A percentile compares a stretch with the other conserved stretches of the same genome.
phyloP scores from a whole-genome alignment of 2,888 invertebrate genomes.

The Andrena camellia region DNA sequence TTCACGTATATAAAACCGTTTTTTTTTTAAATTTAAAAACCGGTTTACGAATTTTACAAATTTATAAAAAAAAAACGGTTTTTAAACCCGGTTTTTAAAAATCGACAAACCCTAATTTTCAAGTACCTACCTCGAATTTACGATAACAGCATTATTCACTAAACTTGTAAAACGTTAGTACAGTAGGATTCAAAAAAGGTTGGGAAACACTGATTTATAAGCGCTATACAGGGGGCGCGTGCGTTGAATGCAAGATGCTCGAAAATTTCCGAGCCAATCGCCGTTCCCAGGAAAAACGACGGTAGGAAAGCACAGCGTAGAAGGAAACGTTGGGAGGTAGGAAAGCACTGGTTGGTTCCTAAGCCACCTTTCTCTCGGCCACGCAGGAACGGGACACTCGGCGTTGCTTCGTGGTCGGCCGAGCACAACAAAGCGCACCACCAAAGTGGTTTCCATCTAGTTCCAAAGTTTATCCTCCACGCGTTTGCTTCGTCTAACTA shows the following conservation, averaged over 20 bases:
- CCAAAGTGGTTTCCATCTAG: neutral
- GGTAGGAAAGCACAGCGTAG: neutral
- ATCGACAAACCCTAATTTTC: too few species aligned
- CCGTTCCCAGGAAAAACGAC: neutral
- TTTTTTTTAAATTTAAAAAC: too few species aligned
- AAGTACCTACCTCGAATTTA: too few species aligned
- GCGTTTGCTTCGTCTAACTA: neutral
- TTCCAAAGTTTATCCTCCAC: neutral
- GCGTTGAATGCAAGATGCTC: neutral
- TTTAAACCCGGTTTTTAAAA: too few species aligned
- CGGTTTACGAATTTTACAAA: too few species aligned
- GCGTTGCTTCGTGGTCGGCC: neutral
- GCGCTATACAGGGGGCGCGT: neutral
- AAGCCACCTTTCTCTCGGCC: constrained; percentile 52
- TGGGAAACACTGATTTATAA: too few species aligned
- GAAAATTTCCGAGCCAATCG: neutral
- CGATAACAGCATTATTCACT: too few species aligned
- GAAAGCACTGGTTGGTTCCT: constrained; percentile 21
- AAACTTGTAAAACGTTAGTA: too few species aligned
- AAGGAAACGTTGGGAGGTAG: neutral
- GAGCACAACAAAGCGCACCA: constrained; percentile 4
- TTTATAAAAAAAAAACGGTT: too few species aligned
- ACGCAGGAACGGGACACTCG: constrained; percentile 4
- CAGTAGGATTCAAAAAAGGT: too few species aligned
- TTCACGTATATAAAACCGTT: too few species aligned